phyloP scores from a whole-genome alignment of 2,888 invertebrate species.

The Notodromas monacha region DNA sequence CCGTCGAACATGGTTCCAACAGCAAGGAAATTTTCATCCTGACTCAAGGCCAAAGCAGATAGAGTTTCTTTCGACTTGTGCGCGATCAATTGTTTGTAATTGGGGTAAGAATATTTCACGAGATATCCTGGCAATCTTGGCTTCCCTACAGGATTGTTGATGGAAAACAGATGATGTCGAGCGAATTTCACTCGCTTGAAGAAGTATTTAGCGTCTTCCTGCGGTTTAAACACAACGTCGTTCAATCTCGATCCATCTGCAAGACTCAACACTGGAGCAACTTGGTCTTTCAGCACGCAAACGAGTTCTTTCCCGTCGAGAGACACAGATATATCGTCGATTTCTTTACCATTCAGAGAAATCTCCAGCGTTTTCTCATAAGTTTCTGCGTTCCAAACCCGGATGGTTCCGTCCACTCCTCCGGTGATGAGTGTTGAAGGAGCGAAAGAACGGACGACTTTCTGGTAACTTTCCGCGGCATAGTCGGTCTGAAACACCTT shows the following conservation, averaged over 20 bases:
- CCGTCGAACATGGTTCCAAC: constrained; percentile 79
- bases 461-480: too few species aligned
- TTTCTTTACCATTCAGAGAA: constrained; percentile 52
- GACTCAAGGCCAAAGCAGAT: constrained; percentile 50
- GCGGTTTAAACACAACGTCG: constrained; percentile 35
- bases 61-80: constrained; percentile 34
- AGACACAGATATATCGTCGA: constrained; percentile 74
- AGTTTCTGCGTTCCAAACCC: constrained; percentile 62
- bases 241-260: constrained; percentile 28
- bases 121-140: constrained; percentile 28
- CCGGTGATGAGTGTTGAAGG: constrained; percentile 74
- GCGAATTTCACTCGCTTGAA: constrained; percentile 18
- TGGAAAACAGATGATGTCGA: constrained; percentile 28
- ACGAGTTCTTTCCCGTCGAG: constrained; percentile 27
- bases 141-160: constrained; percentile 41
- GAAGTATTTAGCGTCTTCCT: constrained; percentile 4
- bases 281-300: constrained; percentile 7
- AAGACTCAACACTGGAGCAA: constrained; percentile 43
- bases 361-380: constrained; percentile 33
- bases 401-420: constrained; percentile 52
- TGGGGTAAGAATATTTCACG: constrained; percentile 40
- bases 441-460: too few species aligned
- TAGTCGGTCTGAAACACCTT: too few species aligned
- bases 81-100: constrained; percentile 23
- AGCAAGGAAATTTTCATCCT: constrained; percentile 68